Conservation (phyloP, 2,113 vertebrate genomes). For the Syngnathus floridae region DNA sequence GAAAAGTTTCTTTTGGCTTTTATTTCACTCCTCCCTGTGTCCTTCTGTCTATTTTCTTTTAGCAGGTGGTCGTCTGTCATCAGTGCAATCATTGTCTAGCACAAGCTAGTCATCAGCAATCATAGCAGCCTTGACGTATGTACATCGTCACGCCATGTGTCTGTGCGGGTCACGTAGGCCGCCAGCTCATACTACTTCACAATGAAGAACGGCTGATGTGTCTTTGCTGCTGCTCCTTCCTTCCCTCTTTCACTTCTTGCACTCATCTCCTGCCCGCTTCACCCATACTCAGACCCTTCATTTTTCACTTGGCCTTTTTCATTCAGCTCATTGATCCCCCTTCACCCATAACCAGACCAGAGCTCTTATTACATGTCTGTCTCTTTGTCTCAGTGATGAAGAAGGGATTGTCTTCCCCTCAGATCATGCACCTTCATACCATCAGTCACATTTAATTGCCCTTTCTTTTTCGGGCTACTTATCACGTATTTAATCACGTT, state of each 20-base stretch:
- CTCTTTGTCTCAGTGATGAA: slow-evolving; percentile 44
- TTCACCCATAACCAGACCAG: slow-evolving; percentile 10
- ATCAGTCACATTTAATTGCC: slow-evolving; percentile 8
- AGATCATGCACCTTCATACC: slow-evolving; percentile 43
- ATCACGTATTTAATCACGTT: slow-evolving; percentile 7
- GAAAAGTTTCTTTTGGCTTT: background rate
- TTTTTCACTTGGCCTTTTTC: slow-evolving; percentile 57
- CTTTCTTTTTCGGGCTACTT: slow-evolving; percentile 12
- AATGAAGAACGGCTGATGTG: slow-evolving; percentile 28
- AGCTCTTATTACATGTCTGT: slow-evolving; percentile 51
- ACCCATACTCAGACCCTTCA: slow-evolving; percentile 41
- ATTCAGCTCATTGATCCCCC: slow-evolving; percentile 34
- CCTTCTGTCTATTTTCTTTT: background rate
- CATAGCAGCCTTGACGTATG: slow-evolving; percentile 25
- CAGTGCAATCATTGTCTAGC: slow-evolving; percentile 8
- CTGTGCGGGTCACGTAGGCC: background rate
- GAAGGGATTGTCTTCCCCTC: slow-evolving; percentile 25
- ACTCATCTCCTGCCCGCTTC: slow-evolving; percentile 6
- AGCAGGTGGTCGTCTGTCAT: slow-evolving; percentile 14
- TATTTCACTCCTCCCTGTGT: too few species aligned
- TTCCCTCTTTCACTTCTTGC: slow-evolving; percentile 9
- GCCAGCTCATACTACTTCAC: slow-evolving; percentile 26
- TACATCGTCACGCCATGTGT: background rate
- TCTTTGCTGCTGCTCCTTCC: slow-evolving; percentile 1
- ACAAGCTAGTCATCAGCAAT: slow-evolving; percentile 7